Base-by-base conservation (phyloP, 2,113 vertebrate genomes). In the Oophaga pumilio region DNA sequence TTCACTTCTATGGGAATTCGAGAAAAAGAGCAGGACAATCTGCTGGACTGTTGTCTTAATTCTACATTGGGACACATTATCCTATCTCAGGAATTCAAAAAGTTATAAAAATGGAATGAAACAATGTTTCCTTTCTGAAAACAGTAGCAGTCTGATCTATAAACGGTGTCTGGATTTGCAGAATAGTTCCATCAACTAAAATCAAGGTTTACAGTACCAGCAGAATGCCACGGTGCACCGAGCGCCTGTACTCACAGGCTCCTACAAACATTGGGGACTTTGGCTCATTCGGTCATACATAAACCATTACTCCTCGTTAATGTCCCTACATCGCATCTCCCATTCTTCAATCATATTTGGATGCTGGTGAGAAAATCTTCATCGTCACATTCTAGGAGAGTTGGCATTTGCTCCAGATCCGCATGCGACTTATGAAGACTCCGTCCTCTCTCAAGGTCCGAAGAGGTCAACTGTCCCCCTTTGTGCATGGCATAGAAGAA, bases 401-500 rank as follows among this genome's bases (percentile, higher is more conserved):
- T 17, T 43, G 0, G 22, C 33, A 4, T 9, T 13, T 53, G 68
- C 15, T 0, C 68, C 18, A 85, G 71, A 5, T 22, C 53, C 50
- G 74, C 59, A 4, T 79, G 60, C 0, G 93, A 90, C 57, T 90
- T 92, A 15, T 89, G 86, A 33, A 95, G 90, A 68, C 90, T 93
- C 43, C 69, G 91, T 85, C 97, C 97, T 87, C 96, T 81, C 17
- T 91, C 94, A 64, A 91, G 87, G 56, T 98, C 96, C 0, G 91
- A 87, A 10, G 90, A 82, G 57, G 93, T 94, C 78, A 98, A 94
- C 90, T 90, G 91, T 89, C 96, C 92, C 1, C 97, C 97, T 92
- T 97, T 98, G 88, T 93, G 95, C 94, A 98, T 96, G 26, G 96
- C 50, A 53, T 97, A 98, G 69, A 99, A 88, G 89, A 95, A 96